Base-by-base conservation (phyloP, 2,888 invertebrate genomes). In the Embidobia sp. region DNA sequence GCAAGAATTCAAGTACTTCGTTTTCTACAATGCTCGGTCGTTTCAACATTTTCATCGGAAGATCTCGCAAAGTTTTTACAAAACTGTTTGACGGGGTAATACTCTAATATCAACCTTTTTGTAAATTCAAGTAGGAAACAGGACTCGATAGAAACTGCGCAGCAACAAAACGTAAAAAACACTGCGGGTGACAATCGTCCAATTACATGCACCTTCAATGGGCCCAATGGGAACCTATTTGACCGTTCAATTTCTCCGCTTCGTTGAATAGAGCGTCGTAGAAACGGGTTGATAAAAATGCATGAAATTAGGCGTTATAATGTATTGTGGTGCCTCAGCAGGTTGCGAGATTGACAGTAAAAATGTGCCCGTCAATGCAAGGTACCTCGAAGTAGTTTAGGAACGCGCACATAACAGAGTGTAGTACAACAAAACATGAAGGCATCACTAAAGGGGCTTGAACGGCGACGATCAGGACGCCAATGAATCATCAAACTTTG, bases 401-500 rank as follows among this genome's bases (percentile, higher is more conserved):
- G 40, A 55, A 46, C 57, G 57, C 29, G 29, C 66, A 44, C 37
- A n/a, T n/a, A n/a, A n/a, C n/a, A n/a, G n/a, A n/a, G n/a, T n/a
- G n/a, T n/a, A n/a, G n/a, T 53, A 35, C 66, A 67, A 64, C 66
- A 48, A 55, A 55, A 55, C 48, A 27, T 4, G 35, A 55, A 55
- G 37, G 13, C 33, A 44, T n/a, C n/a, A n/a, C n/a, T n/a, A 66
- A 37, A 37, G 37, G 33, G 11, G 48, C 46, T 18, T 29, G 46
- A 29, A 48, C 57, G 48, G 27, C 55, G 46, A 53, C 46, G 55
- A 67, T 67, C 67, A 15, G 55, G 27, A 46, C 67, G 48, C 67
- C 67, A 57, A 69, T 59, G 69, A 59, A 69, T 69, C 69, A 51
- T 69, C 59, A 69, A 69, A 69, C 69, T 33, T 26, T 19, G 48